Conservation (phyloP, 2,797 vertebrate genomes). For the Pseudochromis fuscus region DNA sequence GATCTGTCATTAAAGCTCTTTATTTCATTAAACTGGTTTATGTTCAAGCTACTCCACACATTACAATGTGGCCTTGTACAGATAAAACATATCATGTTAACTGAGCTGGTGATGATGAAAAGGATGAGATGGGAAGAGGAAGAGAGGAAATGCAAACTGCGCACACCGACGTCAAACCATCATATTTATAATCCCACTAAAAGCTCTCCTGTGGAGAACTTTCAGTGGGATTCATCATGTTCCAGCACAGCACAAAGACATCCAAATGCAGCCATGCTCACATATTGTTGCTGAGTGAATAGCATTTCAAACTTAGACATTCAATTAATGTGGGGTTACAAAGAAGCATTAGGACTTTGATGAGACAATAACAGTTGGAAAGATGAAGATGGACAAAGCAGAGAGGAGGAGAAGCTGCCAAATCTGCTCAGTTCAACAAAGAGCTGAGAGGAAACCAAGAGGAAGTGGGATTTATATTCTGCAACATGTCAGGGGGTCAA, state of each 20-base stretch:
- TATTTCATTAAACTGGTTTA: constrained; percentile 33
- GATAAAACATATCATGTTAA: no score
- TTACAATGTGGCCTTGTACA: not conserved
- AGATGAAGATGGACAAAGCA: not conserved
- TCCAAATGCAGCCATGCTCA: no score
- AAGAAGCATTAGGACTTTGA: no score
- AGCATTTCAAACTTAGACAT: no score
- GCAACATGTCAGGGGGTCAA: constrained; percentile 12
- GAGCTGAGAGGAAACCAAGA: constrained; percentile 10
- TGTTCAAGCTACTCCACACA: constrained; percentile 5
- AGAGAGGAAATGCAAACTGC: no score
- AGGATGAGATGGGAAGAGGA: not conserved
- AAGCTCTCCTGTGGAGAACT: no score
- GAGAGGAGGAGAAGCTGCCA: constrained; percentile 7
- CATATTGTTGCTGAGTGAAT: no score
- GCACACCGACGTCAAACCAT: no score
- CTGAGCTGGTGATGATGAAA: not conserved
- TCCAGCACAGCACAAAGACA: no score
- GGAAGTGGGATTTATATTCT: constrained; percentile 49
- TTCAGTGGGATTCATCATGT: no score
- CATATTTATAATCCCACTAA: no score
- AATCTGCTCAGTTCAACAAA: constrained; percentile 3
- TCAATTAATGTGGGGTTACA: no score
- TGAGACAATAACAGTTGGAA: not conserved
- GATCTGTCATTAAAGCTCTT: constrained; percentile 35